Evolutionary conservation across 2,888 invertebrate genomes (phyloP), one percentile per base, ranked within the genome.

Genomic region (Ecliptopera silaceata): DNA sequence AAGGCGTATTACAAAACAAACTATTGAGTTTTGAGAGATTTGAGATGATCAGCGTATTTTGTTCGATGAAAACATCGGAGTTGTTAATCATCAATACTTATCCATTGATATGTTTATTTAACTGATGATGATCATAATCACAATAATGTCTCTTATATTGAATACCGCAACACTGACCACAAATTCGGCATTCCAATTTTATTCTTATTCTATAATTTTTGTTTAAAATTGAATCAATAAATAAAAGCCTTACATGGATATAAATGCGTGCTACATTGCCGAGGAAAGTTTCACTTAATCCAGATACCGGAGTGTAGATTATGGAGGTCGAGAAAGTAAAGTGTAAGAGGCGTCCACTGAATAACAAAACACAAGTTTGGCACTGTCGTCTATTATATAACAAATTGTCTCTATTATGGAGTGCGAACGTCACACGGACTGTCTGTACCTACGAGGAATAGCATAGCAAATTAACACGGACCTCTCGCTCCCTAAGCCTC

Each of bases 281-380:
- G 62, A 67, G 66, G 68, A 71, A 70, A 74, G 74, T 80, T 79
- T 80, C 72, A 74, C 77, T 72, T 63, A 77, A 59, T 49, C 39
- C 61, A 65, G 22, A 6, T 41, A 41, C 42, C 8, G 22, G 22
- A 71, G 69, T 74, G 67, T 65, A 70, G 71, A 79, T 78, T 79
- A 84, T 79, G 79, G 82, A 78, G 74, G 75, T 81, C 74, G 84
- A 84, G 88, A 89, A 89, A 89, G 88, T 88, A 82, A 86, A 84
- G 75, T 74, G 74, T 66, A 69, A 73, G 70, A 65, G 71, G 69
- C 74, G 75, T 76, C 75, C 66, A 73, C 69, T 76, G 86, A 86
- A 88, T 88, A 88, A 78, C 75, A 82, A 86, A 79, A 77, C 74
- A 74, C 66, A 66, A 65, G 71, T 74, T 72, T 65, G 80, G 77